phyloP scores from a whole-genome alignment of 2,888 invertebrate species.

The Biston stratarius region DNA sequence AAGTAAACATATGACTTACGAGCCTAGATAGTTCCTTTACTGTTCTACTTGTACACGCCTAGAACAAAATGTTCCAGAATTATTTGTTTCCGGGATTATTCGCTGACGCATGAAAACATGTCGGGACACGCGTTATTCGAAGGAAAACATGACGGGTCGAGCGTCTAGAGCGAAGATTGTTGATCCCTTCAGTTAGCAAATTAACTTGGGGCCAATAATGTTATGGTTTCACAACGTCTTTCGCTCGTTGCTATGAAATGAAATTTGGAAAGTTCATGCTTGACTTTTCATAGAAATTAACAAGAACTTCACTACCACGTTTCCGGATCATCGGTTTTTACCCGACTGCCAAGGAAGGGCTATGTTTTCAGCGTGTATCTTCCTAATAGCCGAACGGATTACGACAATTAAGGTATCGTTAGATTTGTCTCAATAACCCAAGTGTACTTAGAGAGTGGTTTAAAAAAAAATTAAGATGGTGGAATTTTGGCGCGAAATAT shows the following conservation, averaged over 20 bases:
- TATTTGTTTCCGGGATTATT: slow-evolving; percentile 68
- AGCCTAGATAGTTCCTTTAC: slow-evolving; percentile 12
- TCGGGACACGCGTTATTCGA: slow-evolving; percentile 58
- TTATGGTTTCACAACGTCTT: slow-evolving; percentile 22
- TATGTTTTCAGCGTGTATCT: too few relatives aligned
- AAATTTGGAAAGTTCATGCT: not conserved
- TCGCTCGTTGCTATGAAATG: slow-evolving; percentile 6
- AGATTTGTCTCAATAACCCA: too few relatives aligned
- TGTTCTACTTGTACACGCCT: slow-evolving; percentile 14
- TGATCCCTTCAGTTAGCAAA: slow-evolving; percentile 45
- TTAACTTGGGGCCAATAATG: slow-evolving; percentile 32
- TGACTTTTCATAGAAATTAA: too few relatives aligned
- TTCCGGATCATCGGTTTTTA: too few relatives aligned
- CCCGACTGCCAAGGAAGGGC: too few relatives aligned
- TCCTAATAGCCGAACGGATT: too few relatives aligned
- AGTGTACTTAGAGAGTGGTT: too few relatives aligned
- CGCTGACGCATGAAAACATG: slow-evolving; percentile 67
- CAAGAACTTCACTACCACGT: too few relatives aligned
- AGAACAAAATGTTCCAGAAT: slow-evolving; percentile 69
- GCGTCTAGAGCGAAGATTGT: slow-evolving; percentile 46
- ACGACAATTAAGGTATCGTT: too few relatives aligned
- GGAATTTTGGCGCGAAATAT: too few relatives aligned
- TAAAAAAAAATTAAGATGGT: too few relatives aligned
- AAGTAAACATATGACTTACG: not conserved
- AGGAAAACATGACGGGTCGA: slow-evolving; percentile 52